Evolutionary conservation across 2,888 invertebrate genomes (phyloP), one percentile per base, ranked within the genome.

Genomic region (Phyllotreta striolata): DNA sequence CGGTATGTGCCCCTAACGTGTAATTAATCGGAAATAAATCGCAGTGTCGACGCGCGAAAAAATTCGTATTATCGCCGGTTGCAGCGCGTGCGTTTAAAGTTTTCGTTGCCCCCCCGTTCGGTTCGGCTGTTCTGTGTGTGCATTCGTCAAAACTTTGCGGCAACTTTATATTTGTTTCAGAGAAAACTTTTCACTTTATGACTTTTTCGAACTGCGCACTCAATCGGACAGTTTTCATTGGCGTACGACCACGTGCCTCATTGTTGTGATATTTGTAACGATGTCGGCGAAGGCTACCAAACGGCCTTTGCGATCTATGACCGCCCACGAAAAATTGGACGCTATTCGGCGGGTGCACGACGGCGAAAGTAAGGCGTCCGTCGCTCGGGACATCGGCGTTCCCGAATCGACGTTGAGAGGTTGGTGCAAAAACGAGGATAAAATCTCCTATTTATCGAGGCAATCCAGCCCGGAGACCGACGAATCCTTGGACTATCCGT

Each of bases 391-490:
- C 79, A 92, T 93, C 77, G 92, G 92, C 39, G 92, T 93, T 12
- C 93, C 93, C 0, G 93, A 93, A 80, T 93, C 92, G 1, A 93
- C 93, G 6, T 83, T 93, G 10, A 86, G 93, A 2, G 93, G 93
- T 63, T 93, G 93, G 93, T 93, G 93, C 82, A 93, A 93, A 80
- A 91, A 92, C 77, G 92, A 92, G 77, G 89, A 91, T 74, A 93
- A 93, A 80, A 83, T 88, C 3, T 81, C 89, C 70, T 86, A 89
- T 78, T 88, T 89, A 76, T 89, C 90, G 35, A 85, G 89, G 7
- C 87, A 90, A 74, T 88, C 90, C 47, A 89, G 89, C 6, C 89
- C 90, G 1, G 91, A 91, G 71, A 90, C 89, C 46, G 86, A 86
- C 74, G 86, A 86, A 76, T 85, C 86, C 73, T 82, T 84, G 66